These are phyloP conservation scores for Chloroceryle inda DNA, from an alignment of 2,797 vertebrate genomes.

Conservation along the genomic window DNA sequence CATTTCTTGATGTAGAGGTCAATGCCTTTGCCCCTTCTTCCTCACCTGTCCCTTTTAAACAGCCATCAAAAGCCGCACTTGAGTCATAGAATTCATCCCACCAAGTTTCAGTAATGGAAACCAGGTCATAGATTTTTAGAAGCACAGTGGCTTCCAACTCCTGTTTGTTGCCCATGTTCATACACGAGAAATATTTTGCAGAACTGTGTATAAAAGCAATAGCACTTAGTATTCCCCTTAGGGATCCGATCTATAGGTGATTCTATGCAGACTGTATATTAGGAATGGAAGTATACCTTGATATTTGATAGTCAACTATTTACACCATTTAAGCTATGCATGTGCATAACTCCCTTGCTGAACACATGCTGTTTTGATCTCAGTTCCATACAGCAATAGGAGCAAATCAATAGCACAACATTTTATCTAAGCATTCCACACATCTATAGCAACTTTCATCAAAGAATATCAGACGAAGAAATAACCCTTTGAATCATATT, in stretches of 20 bases:
- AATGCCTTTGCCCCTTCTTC: background rate
- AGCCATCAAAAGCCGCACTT: background rate
- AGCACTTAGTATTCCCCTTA: background rate
- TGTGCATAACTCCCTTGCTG: background rate
- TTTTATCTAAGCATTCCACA: constrained; percentile 12
- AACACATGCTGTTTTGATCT: constrained; percentile 29
- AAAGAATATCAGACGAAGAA: constrained; percentile 10
- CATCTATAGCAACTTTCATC: background rate
- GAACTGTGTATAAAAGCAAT: background rate
- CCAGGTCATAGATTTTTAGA: background rate
- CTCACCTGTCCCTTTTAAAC: background rate
- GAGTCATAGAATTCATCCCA: background rate
- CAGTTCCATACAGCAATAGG: background rate
- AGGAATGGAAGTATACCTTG: constrained; percentile 8
- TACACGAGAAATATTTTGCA: background rate
- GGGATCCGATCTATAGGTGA: background rate
- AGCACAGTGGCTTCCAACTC: background rate
- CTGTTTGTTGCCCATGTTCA: background rate
- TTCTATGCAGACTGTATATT: background rate
- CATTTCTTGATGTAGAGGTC: background rate
- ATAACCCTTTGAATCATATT: background rate
- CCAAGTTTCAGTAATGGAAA: background rate
- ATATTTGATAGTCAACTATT: constrained; percentile 41
- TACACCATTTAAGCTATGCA: constrained; percentile 10
- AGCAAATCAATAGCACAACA: background rate